Percentiles rank a stretch among this genome's conserved stretches.
phyloP scores from a whole-genome alignment of 35 echinoderm and acorn worm genomes.

The Ophiothrix spiculata region DNA sequence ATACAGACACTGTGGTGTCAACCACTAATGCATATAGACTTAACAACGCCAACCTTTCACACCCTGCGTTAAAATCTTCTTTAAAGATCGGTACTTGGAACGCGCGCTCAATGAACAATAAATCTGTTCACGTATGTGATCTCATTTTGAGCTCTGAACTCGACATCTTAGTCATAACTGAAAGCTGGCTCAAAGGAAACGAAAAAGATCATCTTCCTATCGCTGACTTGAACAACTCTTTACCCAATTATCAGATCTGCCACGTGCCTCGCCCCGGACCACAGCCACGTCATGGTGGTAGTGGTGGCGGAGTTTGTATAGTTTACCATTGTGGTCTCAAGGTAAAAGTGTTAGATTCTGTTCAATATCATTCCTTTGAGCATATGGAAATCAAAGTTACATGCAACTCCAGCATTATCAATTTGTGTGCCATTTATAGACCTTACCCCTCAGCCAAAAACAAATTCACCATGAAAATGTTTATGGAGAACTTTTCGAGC shows the following conservation, averaged over 20 bases:
- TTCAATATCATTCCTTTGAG: conserved; percentile 16
- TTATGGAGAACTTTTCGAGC: conserved; percentile 12
- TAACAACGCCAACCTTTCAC: neutral
- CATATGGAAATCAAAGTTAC: conserved; percentile 3
- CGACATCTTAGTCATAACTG: neutral
- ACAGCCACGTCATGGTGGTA: neutral
- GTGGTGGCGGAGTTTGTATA: conserved; percentile 1
- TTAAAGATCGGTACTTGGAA: neutral
- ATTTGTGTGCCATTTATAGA: conserved; percentile 4
- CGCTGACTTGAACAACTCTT: conserved; percentile 5
- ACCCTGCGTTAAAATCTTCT: too few relatives aligned
- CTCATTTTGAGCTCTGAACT: neutral
- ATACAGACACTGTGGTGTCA: too few relatives aligned
- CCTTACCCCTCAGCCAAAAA: neutral
- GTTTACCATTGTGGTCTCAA: neutral
- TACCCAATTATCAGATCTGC: neutral
- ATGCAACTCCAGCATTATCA: neutral
- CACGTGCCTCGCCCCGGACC: neutral
- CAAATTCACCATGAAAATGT: neutral
- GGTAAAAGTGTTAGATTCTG: neutral
- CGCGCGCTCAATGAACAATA: neutral
- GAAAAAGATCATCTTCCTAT: conserved; percentile 5
- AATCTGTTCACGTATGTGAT: neutral
- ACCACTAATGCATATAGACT: neutral
- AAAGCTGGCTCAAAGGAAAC: neutral